Conservation (phyloP, 2,113 vertebrate species). For the Fregata magnificens region DNA sequence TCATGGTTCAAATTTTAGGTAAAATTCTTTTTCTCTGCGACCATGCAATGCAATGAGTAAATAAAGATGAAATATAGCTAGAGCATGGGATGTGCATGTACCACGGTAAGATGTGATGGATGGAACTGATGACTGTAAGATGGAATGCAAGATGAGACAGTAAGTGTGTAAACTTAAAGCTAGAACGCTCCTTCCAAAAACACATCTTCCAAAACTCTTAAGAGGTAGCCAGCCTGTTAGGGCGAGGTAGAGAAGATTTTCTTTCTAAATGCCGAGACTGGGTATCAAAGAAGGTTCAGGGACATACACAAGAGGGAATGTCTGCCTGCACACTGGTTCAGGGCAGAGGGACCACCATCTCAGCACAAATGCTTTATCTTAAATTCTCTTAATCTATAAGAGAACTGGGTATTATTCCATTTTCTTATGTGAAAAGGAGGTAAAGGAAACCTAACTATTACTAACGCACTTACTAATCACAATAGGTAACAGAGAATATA, state of each 20-base stretch:
- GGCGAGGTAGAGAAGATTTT: not conserved
- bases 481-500: not conserved
- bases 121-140: not conserved
- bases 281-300: not conserved
- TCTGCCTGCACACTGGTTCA: not conserved
- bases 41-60: rapidly evolving
- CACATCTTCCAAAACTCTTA: not conserved
- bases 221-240: not conserved
- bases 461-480: not conserved
- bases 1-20: not conserved
- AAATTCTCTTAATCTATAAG: not conserved
- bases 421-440: not conserved
- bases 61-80: not conserved
- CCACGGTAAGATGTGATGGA: not conserved
- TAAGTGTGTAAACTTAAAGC: not conserved
- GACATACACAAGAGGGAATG: rapidly evolving
- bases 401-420: not conserved
- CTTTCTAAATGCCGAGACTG: not conserved
- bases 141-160: not conserved
- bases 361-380: not conserved
- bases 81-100: not conserved
- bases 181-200: not conserved
- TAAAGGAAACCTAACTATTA: not conserved
- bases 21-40: not conserved
- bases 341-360: not conserved